A percentile compares a stretch with the other conserved stretches of the same genome.
These are phyloP conservation scores for Diadophis punctatus DNA, from an alignment of 2,113 vertebrate species.

Conservation along the genomic window DNA sequence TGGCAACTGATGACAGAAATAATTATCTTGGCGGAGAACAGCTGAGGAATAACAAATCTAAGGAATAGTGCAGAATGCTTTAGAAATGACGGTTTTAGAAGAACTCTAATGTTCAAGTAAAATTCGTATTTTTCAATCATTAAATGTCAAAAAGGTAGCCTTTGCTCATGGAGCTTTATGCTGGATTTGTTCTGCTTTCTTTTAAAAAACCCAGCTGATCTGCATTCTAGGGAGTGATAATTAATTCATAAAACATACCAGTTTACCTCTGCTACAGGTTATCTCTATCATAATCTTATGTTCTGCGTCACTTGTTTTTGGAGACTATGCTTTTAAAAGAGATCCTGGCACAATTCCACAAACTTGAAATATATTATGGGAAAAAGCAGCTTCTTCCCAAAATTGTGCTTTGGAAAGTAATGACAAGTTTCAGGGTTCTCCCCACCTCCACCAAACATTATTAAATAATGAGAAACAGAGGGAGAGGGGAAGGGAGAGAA, in stretches of 20 bases:
- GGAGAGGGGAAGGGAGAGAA: background rate
- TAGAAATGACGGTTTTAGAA: background rate
- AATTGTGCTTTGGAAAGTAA: background rate
- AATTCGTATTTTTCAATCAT: background rate
- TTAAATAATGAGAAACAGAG: background rate
- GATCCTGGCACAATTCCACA: background rate
- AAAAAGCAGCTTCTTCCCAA: background rate
- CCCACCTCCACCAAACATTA: background rate
- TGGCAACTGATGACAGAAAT: background rate
- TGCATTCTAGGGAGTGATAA: background rate
- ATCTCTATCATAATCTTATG: background rate
- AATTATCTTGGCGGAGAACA: background rate
- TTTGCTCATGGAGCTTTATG: background rate
- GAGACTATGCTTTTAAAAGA: background rate
- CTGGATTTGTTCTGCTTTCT: background rate
- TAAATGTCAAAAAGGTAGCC: background rate
- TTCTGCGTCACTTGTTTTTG: background rate
- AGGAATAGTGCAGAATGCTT: background rate
- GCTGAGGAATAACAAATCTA: background rate
- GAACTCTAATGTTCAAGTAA: background rate
- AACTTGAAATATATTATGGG: background rate
- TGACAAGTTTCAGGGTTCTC: background rate
- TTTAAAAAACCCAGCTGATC: background rate
- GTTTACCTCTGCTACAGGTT: background rate
- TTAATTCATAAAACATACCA: background rate